These are phyloP conservation scores for Myiozetetes cayanensis DNA, from an alignment of 2,113 vertebrate genomes.

Conservation along the genomic window DNA sequence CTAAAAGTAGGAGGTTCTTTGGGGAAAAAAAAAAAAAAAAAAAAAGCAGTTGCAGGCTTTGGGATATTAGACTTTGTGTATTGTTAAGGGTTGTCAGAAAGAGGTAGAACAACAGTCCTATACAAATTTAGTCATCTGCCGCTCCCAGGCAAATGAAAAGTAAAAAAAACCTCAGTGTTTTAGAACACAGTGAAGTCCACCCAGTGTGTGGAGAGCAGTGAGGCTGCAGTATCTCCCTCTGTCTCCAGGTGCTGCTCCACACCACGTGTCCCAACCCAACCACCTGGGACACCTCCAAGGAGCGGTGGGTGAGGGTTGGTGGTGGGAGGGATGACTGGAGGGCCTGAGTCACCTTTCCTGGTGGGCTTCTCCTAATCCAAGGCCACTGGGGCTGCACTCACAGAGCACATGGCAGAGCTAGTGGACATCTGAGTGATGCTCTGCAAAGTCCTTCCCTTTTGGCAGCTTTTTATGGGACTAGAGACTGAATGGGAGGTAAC, in stretches of 20 bases:
- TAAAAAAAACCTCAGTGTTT: not conserved
- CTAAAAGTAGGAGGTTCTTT: not conserved
- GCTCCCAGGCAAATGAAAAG: not conserved
- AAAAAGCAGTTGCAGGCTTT: not conserved
- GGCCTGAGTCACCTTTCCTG: not conserved
- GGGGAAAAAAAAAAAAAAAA: fast-evolving
- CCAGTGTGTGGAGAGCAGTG: fast-evolving
- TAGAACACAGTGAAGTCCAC: not conserved
- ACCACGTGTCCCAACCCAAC: not conserved
- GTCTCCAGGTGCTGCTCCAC: not conserved
- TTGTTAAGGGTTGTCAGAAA: fast-evolving
- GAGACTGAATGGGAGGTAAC: not conserved
- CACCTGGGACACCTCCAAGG: fast-evolving
- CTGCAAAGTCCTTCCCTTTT: not conserved
- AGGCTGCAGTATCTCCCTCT: not conserved
- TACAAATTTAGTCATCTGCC: not conserved
- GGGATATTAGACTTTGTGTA: not conserved
- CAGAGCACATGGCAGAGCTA: not conserved
- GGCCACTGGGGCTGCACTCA: not conserved
- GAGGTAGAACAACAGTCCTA: not conserved
- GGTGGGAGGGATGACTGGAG: not conserved
- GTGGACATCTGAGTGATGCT: fast-evolving
- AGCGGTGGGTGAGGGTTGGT: fast-evolving
- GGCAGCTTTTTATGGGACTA: not conserved
- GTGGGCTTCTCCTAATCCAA: not conserved